phyloP scores from a whole-genome alignment of 2,888 invertebrate genomes.

The Matsumyia berberina region DNA sequence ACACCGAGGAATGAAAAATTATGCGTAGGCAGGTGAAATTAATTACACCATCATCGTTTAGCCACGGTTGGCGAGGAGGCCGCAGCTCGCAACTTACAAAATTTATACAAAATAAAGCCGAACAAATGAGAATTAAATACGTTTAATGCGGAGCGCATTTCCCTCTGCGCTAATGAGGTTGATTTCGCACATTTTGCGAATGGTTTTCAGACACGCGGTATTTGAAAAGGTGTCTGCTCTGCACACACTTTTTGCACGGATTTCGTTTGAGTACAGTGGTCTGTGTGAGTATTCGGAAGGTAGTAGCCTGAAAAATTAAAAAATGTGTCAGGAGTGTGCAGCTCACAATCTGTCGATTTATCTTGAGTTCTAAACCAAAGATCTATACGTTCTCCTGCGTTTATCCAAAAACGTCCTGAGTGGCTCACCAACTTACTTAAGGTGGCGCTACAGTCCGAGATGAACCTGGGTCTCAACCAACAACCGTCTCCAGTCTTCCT shows the following conservation, averaged over 20 bases:
- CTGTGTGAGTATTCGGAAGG: not conserved
- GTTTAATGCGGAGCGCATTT: slow-evolving; percentile 19
- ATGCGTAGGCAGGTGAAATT: slow-evolving; percentile 67
- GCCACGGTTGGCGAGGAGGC: slow-evolving; percentile 29
- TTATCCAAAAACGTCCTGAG: too few species aligned
- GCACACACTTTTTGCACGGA: not conserved
- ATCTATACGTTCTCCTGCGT: too few species aligned
- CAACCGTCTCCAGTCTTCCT: too few species aligned
- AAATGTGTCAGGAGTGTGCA: too few species aligned
- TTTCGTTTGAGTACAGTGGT: slow-evolving; percentile 1
- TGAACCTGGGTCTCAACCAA: too few species aligned
- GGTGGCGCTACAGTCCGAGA: too few species aligned
- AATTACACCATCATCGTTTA: slow-evolving; percentile 45
- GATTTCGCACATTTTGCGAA: slow-evolving; percentile 57
- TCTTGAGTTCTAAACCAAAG: too few species aligned
- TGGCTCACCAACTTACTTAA: too few species aligned
- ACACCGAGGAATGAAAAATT: slow-evolving; percentile 17
- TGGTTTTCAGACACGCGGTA: slow-evolving; percentile 34
- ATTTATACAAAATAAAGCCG: not conserved
- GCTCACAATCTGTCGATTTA: too few species aligned
- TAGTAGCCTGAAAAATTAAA: too few species aligned
- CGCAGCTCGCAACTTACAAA: slow-evolving; percentile 10
- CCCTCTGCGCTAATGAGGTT: slow-evolving; percentile 52
- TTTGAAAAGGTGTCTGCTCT: slow-evolving; percentile 12
- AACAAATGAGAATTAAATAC: slow-evolving; percentile 34